Evolutionary conservation across 2,797 vertebrate genomes (phyloP).

Genomic region (Poeciliopsis paucimaculata): DNA sequence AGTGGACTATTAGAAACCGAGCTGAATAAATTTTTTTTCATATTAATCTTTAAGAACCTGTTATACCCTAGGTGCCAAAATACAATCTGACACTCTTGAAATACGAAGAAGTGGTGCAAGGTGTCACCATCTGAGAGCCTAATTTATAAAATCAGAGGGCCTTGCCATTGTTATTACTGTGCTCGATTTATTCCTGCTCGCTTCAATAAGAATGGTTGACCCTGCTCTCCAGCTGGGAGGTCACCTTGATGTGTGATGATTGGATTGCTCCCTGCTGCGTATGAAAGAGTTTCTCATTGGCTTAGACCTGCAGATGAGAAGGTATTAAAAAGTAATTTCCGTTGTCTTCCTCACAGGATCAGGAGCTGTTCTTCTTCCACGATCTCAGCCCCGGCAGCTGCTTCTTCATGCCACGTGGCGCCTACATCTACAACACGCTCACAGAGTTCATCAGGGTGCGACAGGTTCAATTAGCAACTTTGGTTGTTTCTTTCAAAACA

Average conservation of each 20-base stretch:
- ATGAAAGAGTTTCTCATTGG: slow-evolving; percentile 7
- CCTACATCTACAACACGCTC: slow-evolving; percentile 92
- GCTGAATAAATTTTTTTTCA: not conserved
- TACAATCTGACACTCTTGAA: not conserved
- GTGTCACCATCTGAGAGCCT: not conserved
- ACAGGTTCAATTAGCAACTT: not conserved
- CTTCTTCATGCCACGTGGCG: slow-evolving; percentile 93
- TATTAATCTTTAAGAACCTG: not conserved
- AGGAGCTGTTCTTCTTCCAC: slow-evolving; percentile 98
- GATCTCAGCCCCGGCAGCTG: slow-evolving; percentile 96
- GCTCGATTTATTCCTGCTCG: slow-evolving; percentile 2
- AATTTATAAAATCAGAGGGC: not conserved
- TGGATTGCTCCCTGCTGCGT: slow-evolving; percentile 31
- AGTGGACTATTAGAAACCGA: not conserved
- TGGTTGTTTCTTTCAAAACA: not conserved
- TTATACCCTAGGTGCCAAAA: not conserved
- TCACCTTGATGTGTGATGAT: slow-evolving; percentile 24
- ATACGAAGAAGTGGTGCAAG: not conserved
- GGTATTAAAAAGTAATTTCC: slow-evolving; percentile 25
- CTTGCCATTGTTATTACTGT: not conserved
- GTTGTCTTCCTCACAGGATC: slow-evolving; percentile 81
- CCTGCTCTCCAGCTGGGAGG: slow-evolving; percentile 1
- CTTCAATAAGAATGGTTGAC: not conserved
- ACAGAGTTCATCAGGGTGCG: slow-evolving; percentile 90
- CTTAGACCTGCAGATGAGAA: slow-evolving; percentile 42